A percentile compares a stretch with the other conserved stretches of the same genome.
phyloP scores from a whole-genome alignment of 2,888 invertebrate genomes.

The Chloroclysta siterata region DNA sequence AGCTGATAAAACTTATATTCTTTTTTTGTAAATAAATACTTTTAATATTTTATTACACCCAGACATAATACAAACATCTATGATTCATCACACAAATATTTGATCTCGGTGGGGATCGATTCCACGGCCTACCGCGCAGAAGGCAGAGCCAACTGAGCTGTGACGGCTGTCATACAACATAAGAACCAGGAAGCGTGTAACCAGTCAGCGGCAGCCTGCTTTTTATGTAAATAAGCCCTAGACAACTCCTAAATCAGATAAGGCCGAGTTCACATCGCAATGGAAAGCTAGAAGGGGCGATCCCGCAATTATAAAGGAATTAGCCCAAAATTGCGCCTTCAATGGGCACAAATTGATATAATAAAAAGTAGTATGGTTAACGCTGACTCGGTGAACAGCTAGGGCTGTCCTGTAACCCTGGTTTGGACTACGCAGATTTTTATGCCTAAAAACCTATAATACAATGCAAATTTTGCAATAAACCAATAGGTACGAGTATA shows the following conservation, averaged over 20 bases:
- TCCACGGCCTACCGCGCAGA: no score
- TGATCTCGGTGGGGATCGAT: no score
- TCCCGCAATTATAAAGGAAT: slow-evolving; percentile 83
- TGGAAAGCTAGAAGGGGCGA: slow-evolving; percentile 64
- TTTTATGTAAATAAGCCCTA: slow-evolving; percentile 38
- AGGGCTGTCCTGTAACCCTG: slow-evolving; percentile 48
- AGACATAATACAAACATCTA: no score
- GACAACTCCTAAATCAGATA: slow-evolving; percentile 41
- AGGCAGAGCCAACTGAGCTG: no score
- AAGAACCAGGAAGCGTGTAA: no score
- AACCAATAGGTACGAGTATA: no score
- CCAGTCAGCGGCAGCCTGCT: background rate
- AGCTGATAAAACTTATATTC: no score
- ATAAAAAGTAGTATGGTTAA: slow-evolving; percentile 78
- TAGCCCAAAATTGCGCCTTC: slow-evolving; percentile 79
- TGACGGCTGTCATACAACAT: no score
- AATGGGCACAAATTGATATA: slow-evolving; percentile 85
- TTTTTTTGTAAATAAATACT: no score
- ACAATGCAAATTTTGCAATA: no score
- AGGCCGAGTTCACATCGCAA: slow-evolving; percentile 59
- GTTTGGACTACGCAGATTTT: background rate
- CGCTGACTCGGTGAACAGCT: slow-evolving; percentile 44
- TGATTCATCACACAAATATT: no score
- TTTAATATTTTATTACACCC: no score
- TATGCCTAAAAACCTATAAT: background rate